phyloP scores from a whole-genome alignment of 2,888 invertebrate species.

The Blastobasis lacticolella region DNA sequence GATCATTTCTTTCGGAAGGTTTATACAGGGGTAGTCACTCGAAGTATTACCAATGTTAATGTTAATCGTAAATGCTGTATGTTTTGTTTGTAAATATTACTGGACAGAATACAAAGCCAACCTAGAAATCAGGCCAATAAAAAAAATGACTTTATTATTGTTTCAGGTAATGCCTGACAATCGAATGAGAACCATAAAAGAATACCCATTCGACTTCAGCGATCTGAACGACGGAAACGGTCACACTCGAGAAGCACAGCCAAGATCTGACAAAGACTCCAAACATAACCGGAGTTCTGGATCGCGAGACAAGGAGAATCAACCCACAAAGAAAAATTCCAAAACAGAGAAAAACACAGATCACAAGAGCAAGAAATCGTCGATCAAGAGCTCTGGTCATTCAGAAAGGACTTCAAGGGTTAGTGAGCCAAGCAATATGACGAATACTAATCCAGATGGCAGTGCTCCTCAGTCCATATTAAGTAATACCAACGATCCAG shows the following conservation, averaged over 20 bases:
- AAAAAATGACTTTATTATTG: not conserved
- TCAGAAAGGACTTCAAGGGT: not conserved
- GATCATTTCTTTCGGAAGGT: too few relatives aligned
- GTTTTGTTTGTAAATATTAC: too few relatives aligned
- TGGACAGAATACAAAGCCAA: not conserved
- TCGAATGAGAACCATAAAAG: slow-evolving; percentile 21
- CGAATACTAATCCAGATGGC: not conserved
- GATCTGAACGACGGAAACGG: slow-evolving; percentile 6
- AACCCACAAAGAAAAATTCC: not conserved
- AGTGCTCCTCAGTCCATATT: slow-evolving; percentile 3
- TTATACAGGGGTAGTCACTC: too few relatives aligned
- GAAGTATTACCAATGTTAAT: too few relatives aligned
- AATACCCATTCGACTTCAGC: slow-evolving; percentile 22
- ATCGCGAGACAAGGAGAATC: not conserved
- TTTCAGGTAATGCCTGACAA: slow-evolving; percentile 8
- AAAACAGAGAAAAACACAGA: not conserved
- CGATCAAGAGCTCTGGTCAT: not conserved
- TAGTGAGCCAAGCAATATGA: not conserved
- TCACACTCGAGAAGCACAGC: not conserved
- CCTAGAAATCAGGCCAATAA: not conserved
- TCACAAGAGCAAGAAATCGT: not conserved
- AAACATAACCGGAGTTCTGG: too few relatives aligned
- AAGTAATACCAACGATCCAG: not conserved
- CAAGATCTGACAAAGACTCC: not conserved
- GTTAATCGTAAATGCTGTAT: too few relatives aligned